Evolutionary conservation across 2,888 invertebrate genomes (phyloP).

Genomic region (Amphimallon solstitiale): DNA sequence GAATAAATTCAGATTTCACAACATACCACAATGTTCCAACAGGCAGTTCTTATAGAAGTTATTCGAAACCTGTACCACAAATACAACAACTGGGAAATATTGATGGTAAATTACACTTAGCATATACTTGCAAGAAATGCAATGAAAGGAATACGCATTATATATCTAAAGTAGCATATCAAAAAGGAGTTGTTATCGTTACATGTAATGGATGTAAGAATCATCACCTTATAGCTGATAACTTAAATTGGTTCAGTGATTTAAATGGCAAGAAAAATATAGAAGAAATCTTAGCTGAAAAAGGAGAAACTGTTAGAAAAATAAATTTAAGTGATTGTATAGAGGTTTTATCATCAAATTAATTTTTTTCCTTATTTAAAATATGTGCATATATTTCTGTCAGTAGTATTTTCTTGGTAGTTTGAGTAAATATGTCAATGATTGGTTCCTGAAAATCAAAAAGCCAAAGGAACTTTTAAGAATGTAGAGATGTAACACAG

Average conservation of each 20-base stretch:
- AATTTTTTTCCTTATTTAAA: neutral
- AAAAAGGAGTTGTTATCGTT: slow-evolving; percentile 91
- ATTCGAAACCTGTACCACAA: slow-evolving; percentile 1
- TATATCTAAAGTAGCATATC: slow-evolving; percentile 87
- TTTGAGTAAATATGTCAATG: no score
- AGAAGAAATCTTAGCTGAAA: slow-evolving; percentile 87
- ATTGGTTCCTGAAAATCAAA: no score
- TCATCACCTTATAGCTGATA: slow-evolving; percentile 95
- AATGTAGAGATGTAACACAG: no score
- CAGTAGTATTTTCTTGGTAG: no score
- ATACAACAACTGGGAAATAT: slow-evolving; percentile 55
- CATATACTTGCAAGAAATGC: slow-evolving; percentile 93
- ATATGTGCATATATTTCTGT: no score
- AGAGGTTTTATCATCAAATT: slow-evolving; percentile 24
- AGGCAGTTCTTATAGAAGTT: neutral
- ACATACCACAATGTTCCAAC: neutral
- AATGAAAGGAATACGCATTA: slow-evolving; percentile 77
- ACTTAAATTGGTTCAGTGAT: slow-evolving; percentile 93
- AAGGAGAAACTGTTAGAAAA: slow-evolving; percentile 81
- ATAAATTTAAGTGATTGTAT: slow-evolving; percentile 7
- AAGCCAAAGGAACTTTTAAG: no score
- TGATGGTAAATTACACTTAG: slow-evolving; percentile 73
- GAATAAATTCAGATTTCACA: slow-evolving; percentile 3
- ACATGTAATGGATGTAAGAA: slow-evolving; percentile 88
- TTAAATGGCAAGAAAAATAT: slow-evolving; percentile 83